These are phyloP conservation scores for Brachyistius frenatus DNA, from an alignment of 2,113 vertebrate species.

Conservation along the genomic window DNA sequence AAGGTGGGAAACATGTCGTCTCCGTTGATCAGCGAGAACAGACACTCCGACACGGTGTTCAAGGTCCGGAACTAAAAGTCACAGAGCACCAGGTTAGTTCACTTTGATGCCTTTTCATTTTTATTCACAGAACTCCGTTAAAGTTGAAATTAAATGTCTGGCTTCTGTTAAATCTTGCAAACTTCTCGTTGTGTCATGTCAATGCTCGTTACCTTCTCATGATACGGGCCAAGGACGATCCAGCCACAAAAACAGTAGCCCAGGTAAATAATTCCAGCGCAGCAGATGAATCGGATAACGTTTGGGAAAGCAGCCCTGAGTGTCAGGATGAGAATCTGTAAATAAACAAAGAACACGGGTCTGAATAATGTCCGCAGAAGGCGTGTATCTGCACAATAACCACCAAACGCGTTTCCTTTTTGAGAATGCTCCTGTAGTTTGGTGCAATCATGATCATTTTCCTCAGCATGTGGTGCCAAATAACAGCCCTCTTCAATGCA, in stretches of 20 bases:
- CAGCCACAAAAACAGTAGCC: constrained; percentile 98
- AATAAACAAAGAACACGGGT: constrained; percentile 11
- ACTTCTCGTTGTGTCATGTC: neutral
- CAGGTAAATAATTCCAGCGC: constrained; percentile 95
- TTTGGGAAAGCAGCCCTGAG: constrained; percentile 92
- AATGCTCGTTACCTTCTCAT: constrained; percentile 87
- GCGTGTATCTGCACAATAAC: neutral
- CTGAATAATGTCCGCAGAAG: neutral
- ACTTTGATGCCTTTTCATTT: too few relatives aligned
- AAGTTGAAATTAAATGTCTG: neutral
- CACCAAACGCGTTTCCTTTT: neutral
- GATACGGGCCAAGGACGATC: constrained; percentile 96
- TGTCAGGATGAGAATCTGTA: constrained; percentile 84
- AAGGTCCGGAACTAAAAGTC: constrained; percentile 90
- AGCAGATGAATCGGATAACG: constrained; percentile 94
- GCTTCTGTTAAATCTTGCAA: neutral
- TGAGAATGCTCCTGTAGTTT: neutral
- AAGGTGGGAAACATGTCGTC: constrained; percentile 98
- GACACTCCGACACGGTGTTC: constrained; percentile 93
- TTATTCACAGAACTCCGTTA: too few relatives aligned
- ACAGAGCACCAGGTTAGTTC: neutral
- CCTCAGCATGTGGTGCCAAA: too few relatives aligned
- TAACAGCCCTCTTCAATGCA: too few relatives aligned
- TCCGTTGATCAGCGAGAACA: constrained; percentile 96
- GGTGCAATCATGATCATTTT: too few relatives aligned